Conservation (phyloP, 2,888 invertebrate genomes). For the Drosophila bunnanda region DNA sequence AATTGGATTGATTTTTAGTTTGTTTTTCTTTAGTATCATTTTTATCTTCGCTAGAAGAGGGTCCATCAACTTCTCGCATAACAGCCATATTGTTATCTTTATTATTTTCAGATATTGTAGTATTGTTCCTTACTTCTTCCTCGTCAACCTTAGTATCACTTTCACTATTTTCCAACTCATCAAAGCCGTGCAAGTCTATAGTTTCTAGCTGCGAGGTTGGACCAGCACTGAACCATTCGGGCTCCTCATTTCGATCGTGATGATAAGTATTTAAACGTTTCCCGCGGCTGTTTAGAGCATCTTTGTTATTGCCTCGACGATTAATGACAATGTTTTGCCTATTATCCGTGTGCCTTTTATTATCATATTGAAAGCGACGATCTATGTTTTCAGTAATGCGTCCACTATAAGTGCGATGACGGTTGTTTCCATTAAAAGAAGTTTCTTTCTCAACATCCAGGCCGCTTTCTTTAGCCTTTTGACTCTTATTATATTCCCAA, state of each 20-base stretch:
- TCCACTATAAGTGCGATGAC: constrained; percentile 49
- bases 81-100: background rate
- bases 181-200: constrained; percentile 97
- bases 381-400: constrained; percentile 40
- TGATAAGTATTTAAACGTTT: constrained; percentile 61
- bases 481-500: constrained; percentile 85
- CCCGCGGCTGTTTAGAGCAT: constrained; percentile 43
- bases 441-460: constrained; percentile 51
- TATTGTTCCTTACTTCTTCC: background rate
- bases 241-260: constrained; percentile 89
- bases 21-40: background rate
- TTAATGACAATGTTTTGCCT: constrained; percentile 21
- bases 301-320: constrained; percentile 58
- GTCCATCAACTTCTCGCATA: background rate
- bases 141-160: constrained; percentile 22
- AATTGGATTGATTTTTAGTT: constrained; percentile 19
- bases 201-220: constrained; percentile 96
- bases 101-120: constrained; percentile 9
- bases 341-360: constrained; percentile 36
- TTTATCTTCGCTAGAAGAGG: constrained; percentile 21
- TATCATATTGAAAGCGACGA: constrained; percentile 68
- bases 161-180: constrained; percentile 86
- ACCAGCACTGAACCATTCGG: constrained; percentile 96
- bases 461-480: constrained; percentile 50
- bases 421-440: constrained; percentile 47